Base-by-base conservation (phyloP, 2,113 vertebrate species). In the Campylomormyrus numenius region DNA sequence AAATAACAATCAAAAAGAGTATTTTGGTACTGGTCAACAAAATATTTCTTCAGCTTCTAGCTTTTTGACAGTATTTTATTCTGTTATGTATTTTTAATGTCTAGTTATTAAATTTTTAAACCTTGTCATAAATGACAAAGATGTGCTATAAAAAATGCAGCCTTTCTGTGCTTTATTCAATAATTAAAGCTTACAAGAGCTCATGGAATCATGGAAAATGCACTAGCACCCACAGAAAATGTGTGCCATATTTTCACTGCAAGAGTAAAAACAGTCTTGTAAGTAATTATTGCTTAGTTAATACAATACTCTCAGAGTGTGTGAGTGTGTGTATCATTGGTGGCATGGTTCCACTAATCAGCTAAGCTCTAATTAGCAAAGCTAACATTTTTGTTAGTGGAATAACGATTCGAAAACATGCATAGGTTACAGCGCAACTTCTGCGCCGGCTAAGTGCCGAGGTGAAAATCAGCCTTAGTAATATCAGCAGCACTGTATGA, bases 51-150 rank as follows among this genome's bases (percentile, higher is more conserved):
- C 35, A 39, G 74, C 8, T 85, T 85, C 19, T 45, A 85, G 45
- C 42, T 85, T 87, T 52, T 52, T 53, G 11, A 35, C 24, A 35
- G 27, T 27, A 84, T 46, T 87, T 53, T 53, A 53, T 52, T 53
- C 85, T 53, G 85, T 15, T 53, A 87, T 87, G 27, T 53, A 87
- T 87, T 87, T 87, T 87, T 87, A 53, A 87, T 87, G 85, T 39
- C 84, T 27, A n/a, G 31, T 66, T 42, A 88, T 88, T 46, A 88
- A 66, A 62, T 19, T 45, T 88, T 88, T 62, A 88, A 88, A 62
- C 53, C 53, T 42, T 88, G 87, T 66, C 87, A 88, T 88, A 66
- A 88, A 88, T 58, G 87, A 88, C 87, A 88, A 88, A 88, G 56
- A 58, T 15, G 35, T 88, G 39, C 24, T 88, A 62, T 88, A 62